Percentiles rank a stretch among this genome's conserved stretches.
phyloP scores from a whole-genome alignment of 1,140 invertebrate genomes.

The Leucophenga varia region DNA sequence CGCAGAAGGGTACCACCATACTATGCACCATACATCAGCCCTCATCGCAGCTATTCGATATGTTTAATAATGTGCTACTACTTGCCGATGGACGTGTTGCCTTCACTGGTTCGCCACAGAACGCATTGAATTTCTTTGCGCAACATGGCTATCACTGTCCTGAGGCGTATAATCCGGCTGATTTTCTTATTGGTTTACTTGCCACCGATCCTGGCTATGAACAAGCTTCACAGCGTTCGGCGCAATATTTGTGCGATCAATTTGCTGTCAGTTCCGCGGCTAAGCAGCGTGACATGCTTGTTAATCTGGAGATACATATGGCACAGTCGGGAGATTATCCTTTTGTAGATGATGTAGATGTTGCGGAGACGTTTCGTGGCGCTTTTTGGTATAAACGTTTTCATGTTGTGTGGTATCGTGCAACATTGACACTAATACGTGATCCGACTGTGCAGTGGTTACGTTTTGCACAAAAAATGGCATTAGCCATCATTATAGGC shows the following conservation, averaged over 20 bases:
- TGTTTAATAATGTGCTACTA: slow-evolving; percentile 85
- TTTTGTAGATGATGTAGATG: slow-evolving; percentile 42
- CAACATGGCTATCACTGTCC: slow-evolving; percentile 78
- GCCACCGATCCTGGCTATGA: slow-evolving; percentile 78
- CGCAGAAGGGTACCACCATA: slow-evolving; percentile 76
- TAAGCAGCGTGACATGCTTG: slow-evolving; percentile 70
- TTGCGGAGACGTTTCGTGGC: slow-evolving; percentile 58
- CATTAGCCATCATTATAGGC: slow-evolving; percentile 76
- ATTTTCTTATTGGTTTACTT: slow-evolving; percentile 85
- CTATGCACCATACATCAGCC: slow-evolving; percentile 97
- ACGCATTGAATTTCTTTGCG: slow-evolving; percentile 79
- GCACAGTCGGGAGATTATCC: slow-evolving; percentile 55
- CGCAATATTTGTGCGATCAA: slow-evolving; percentile 72
- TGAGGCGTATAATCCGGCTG: slow-evolving; percentile 86
- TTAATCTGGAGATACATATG: slow-evolving; percentile 69
- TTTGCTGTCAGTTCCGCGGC: slow-evolving; percentile 75
- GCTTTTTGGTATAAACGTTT: slow-evolving; percentile 67
- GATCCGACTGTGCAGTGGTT: slow-evolving; percentile 73
- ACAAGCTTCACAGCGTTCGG: slow-evolving; percentile 63
- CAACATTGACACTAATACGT: slow-evolving; percentile 67
- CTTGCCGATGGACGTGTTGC: slow-evolving; percentile 88
- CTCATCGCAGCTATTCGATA: slow-evolving; percentile 85
- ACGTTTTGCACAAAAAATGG: slow-evolving; percentile 75
- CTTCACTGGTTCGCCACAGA: slow-evolving; percentile 75
- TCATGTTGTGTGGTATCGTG: slow-evolving; percentile 69